phyloP scores from a whole-genome alignment of 2,888 invertebrate genomes.

The Nemotelus nigrinus region DNA sequence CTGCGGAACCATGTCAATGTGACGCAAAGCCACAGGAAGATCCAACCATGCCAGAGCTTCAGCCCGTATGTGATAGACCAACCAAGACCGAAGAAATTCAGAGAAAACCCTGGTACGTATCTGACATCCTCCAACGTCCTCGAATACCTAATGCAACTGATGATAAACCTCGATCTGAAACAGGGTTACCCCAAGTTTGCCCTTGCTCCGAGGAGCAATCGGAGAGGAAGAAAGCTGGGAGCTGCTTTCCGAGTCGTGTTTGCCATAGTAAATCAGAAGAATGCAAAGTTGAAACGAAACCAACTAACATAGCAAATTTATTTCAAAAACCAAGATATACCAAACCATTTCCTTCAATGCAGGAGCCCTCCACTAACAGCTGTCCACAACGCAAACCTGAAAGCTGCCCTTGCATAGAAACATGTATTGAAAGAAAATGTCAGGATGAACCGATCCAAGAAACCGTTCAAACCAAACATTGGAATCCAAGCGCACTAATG shows the following conservation, averaged over 20 bases:
- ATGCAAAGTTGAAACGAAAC: background rate
- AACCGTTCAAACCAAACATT: conserved; percentile 9
- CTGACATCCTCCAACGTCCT: conserved; percentile 4
- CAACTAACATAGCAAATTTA: background rate
- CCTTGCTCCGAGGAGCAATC: background rate
- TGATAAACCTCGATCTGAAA: conserved; percentile 10
- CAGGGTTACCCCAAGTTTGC: background rate
- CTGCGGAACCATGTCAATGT: background rate
- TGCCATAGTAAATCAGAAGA: background rate
- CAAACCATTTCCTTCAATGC: background rate
- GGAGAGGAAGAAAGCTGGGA: background rate
- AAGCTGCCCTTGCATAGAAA: no score
- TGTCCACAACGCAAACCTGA: background rate
- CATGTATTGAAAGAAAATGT: no score
- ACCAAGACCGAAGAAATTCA: background rate
- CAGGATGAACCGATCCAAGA: background rate
- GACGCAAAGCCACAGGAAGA: no score
- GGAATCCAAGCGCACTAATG: background rate
- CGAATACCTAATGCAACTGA: conserved; percentile 21
- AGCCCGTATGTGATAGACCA: background rate
- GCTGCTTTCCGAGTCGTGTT: background rate
- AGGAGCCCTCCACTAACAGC: background rate
- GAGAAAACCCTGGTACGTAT: background rate
- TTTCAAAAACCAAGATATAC: background rate
- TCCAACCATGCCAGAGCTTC: no score